Base-by-base conservation (phyloP, 2,797 vertebrate species). In the Enteromius argenteus region DNA sequence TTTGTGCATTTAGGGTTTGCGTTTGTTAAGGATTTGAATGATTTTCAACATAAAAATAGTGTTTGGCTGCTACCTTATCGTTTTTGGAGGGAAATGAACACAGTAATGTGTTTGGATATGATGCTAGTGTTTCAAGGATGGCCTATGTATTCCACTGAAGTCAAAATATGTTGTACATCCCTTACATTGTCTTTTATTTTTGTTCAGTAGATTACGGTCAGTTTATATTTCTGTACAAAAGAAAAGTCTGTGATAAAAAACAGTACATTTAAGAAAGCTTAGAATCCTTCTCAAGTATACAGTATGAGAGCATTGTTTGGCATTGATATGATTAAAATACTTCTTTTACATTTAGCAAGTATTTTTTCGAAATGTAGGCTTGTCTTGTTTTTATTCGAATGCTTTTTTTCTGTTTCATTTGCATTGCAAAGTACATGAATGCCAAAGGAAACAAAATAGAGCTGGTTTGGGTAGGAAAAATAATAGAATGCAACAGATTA, bases 11-110 rank as follows among this genome's bases (percentile, higher is more conserved):
- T 15, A 19, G 44, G 30, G 32, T 74, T 51, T 51, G 10, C 27
- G 23, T 42, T 74, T 51, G 42, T 77, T 39, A n/a, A 56, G 23
- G 35, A 56, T 56, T 80, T 58, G 6, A 15, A 68, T 9, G 67
- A 14, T 35, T 53, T 69, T 21, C 1, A 60, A 32, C 10, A 4
- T 64, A 4, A 21, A 69, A 67, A 58, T 71, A 8, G 23, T 62
- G 21, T 78, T 79, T 69, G 23, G 66, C 60, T 77, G 35, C 19
- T 69, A 27, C 66, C 8, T 78, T 62, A 37, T 46, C 46, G 39
- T 53, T 46, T 74, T 30, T 39, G 72, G 72, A 76, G 5, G 23
- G 32, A 53, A 67, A 27, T 39, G 4, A 76, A 49, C 44, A 39
- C 4, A 46, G 46, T n/a, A 4, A 44, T 53, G 60, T 76, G 67